Evolutionary conservation across 2,888 invertebrate species (phyloP).

Genomic region (Cheilosia impressa): DNA sequence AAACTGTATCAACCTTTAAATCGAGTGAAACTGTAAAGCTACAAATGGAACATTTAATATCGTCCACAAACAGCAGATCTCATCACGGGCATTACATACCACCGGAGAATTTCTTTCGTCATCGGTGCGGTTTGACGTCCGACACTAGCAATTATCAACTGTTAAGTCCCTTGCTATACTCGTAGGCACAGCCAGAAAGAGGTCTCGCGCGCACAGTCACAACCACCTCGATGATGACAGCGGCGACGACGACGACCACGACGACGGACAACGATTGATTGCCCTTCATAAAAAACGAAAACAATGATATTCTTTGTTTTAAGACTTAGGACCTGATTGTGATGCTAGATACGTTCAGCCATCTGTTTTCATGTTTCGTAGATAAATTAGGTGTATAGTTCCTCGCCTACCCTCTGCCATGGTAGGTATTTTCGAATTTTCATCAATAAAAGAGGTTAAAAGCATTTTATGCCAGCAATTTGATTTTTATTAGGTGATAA

Average conservation of each 20-base stretch:
- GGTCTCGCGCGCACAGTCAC: constrained; percentile 20
- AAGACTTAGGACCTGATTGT: constrained; percentile 50
- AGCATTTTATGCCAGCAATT: constrained; percentile 59
- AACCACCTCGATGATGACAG: neutral
- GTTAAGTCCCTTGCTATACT: constrained; percentile 17
- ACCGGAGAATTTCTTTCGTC: constrained; percentile 1
- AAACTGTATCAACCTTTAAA: constrained; percentile 36
- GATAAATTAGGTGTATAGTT: constrained; percentile 35
- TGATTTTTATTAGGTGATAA: constrained; percentile 65
- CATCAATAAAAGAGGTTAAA: constrained; percentile 43
- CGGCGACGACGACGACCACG: neutral
- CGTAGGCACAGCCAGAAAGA: constrained; percentile 33
- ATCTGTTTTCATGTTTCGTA: constrained; percentile 13
- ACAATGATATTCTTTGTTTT: constrained; percentile 65
- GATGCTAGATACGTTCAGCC: constrained; percentile 6
- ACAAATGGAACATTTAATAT: constrained; percentile 47
- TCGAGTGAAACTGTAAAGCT: constrained; percentile 38
- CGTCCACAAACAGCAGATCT: constrained; percentile 16
- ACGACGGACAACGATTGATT: constrained; percentile 35
- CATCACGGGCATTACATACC: neutral
- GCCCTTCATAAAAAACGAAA: constrained; percentile 41
- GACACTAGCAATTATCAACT: constrained; percentile 44
- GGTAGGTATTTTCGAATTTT: constrained; percentile 11
- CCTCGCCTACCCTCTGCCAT: neutral
- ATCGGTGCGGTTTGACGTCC: neutral